Conservation (phyloP, 1,140 invertebrate genomes). For the Spodoptera litura region DNA sequence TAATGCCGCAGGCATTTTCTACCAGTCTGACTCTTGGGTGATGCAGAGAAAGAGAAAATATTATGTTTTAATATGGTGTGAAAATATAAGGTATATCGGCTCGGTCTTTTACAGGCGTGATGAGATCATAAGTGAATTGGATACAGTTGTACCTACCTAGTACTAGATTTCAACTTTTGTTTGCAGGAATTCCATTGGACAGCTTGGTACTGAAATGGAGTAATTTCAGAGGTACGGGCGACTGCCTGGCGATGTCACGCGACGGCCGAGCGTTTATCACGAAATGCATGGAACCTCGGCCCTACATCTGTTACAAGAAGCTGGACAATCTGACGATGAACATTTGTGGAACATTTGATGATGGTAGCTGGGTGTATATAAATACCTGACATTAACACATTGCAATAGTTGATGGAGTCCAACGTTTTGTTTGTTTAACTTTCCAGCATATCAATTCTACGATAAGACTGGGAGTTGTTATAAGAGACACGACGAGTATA, state of each 20-base stretch:
- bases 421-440: no score
- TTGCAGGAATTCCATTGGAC: neutral
- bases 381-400: no score
- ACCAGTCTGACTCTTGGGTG: no score
- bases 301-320: conserved; percentile 1
- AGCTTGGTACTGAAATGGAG: neutral
- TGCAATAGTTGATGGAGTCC: no score
- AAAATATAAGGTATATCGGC: no score
- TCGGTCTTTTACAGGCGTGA: no score
- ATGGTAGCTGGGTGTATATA: neutral
- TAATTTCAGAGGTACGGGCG: neutral
- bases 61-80: no score
- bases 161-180: no score
- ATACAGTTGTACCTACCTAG: no score
- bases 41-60: no score
- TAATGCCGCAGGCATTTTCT: no score
- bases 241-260: neutral
- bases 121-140: no score
- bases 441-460: conserved; percentile 59
- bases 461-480: conserved; percentile 65
- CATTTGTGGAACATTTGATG: neutral
- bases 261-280: neutral
- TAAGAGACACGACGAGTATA: conserved; percentile 66
- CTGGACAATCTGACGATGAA: neutral
- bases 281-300: neutral